phyloP scores from a whole-genome alignment of 2,888 invertebrate genomes.

The Allophyes oxyacanthae region DNA sequence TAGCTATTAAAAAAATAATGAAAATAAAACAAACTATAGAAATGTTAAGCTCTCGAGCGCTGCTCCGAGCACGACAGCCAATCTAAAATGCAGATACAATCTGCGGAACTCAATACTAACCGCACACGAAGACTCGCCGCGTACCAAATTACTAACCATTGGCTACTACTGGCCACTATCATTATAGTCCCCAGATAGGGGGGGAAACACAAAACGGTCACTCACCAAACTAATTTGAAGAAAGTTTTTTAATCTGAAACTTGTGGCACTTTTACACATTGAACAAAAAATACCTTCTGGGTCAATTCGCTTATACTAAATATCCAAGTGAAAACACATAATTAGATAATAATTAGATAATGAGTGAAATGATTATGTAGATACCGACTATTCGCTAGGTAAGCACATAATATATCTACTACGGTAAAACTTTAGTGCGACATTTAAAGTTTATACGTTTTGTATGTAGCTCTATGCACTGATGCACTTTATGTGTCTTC shows the following conservation, averaged over 20 bases:
- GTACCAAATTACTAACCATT: constrained; percentile 48
- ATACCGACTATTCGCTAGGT: constrained; percentile 6
- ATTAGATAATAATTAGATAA: no score
- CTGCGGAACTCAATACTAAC: constrained; percentile 49
- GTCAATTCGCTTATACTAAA: constrained; percentile 35
- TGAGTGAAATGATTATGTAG: constrained; percentile 26
- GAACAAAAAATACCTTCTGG: constrained; percentile 18
- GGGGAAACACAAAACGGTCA: constrained; percentile 12
- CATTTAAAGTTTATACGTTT: constrained; percentile 14
- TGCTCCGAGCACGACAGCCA: constrained; percentile 55
- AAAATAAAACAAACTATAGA: constrained; percentile 50
- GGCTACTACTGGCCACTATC: no score
- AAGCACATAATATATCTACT: constrained; percentile 8
- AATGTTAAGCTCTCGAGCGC: constrained; percentile 55
- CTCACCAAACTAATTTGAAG: constrained; percentile 38
- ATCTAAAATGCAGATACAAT: constrained; percentile 70
- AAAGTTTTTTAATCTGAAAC: constrained; percentile 59
- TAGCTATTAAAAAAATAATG: constrained; percentile 53
- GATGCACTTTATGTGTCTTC: no score
- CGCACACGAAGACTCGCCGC: constrained; percentile 31
- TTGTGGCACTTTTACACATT: constrained; percentile 31
- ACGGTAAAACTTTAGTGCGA: constrained; percentile 23
- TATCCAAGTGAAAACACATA: constrained; percentile 12
- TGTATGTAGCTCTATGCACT: background rate
- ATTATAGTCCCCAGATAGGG: constrained; percentile 1